phyloP scores from a whole-genome alignment of 1,140 invertebrate genomes.

The Drosophila saltans region DNA sequence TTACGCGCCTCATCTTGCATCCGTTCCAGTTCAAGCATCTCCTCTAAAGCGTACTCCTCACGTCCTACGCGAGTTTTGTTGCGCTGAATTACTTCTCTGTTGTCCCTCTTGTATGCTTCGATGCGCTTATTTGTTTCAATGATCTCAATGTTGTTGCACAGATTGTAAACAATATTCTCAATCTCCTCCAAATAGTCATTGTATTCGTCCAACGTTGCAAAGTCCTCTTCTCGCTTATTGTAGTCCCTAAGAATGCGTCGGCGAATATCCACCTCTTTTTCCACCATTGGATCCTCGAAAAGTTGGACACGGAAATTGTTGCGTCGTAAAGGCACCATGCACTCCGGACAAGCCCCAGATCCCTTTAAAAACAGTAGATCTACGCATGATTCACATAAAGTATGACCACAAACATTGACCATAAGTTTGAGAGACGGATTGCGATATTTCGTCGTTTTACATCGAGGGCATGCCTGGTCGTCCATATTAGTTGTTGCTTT shows the following conservation, averaged over 20 bases:
- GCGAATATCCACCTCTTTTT: conserved; percentile 98
- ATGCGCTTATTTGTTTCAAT: conserved; percentile 95
- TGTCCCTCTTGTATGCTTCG: conserved; percentile 97
- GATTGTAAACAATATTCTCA: conserved; percentile 95
- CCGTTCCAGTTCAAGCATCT: conserved; percentile 93
- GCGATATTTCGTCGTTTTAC: conserved; percentile 99
- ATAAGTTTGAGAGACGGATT: conserved; percentile 98
- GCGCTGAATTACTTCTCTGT: conserved; percentile 94
- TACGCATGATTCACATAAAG: conserved; percentile 93
- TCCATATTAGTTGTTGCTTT: conserved; percentile 86
- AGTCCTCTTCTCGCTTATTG: conserved; percentile 96
- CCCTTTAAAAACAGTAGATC: conserved; percentile 86
- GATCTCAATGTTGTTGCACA: conserved; percentile 95
- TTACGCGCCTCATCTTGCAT: conserved; percentile 87
- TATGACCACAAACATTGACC: conserved; percentile 99
- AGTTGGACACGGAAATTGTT: conserved; percentile 96
- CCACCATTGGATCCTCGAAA: conserved; percentile 97
- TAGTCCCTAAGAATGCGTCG: conserved; percentile 94
- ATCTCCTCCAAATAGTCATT: conserved; percentile 97
- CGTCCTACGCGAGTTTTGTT: conserved; percentile 90
- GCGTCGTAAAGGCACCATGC: conserved; percentile 92
- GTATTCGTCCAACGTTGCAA: conserved; percentile 90
- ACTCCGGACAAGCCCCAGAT: conserved; percentile 96
- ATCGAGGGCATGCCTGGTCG: conserved; percentile 96
- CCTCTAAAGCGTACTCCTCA: conserved; percentile 89